Conservation (phyloP, 2,888 invertebrate genomes). For the Odontocolon sp. region DNA sequence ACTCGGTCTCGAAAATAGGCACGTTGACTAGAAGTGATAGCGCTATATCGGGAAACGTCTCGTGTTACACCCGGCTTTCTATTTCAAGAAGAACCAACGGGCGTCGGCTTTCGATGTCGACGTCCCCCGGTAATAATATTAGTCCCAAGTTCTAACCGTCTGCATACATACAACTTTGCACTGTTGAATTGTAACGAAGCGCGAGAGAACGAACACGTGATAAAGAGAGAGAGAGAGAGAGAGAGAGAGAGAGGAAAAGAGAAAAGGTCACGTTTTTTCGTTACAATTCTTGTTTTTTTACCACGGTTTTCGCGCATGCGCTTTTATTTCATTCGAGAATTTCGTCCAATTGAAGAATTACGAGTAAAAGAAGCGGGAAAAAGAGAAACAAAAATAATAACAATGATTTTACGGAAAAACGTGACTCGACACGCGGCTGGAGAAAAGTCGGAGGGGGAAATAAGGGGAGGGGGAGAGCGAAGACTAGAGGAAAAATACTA, state of each 20-base stretch:
- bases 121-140: neutral
- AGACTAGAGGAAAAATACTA: no score
- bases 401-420: neutral
- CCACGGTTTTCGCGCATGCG: no score
- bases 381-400: neutral
- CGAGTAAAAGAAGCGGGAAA: no score
- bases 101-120: neutral
- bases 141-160: neutral
- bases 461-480: no score
- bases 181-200: no score
- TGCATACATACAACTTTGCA: no score
- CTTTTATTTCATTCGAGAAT: no score
- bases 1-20: conserved; percentile 75
- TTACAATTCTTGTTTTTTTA: neutral
- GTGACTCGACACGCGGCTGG: neutral
- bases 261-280: no score
- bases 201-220: no score
- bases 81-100: conserved; percentile 61
- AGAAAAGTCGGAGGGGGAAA: no score
- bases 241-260: neutral
- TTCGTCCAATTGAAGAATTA: no score
- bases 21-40: conserved; percentile 69
- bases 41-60: conserved; percentile 79
- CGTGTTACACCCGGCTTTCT: conserved; percentile 73
- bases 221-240: no score